Conservation (phyloP, 2,797 vertebrate species). For the Sebastiscus albofasciatus region DNA sequence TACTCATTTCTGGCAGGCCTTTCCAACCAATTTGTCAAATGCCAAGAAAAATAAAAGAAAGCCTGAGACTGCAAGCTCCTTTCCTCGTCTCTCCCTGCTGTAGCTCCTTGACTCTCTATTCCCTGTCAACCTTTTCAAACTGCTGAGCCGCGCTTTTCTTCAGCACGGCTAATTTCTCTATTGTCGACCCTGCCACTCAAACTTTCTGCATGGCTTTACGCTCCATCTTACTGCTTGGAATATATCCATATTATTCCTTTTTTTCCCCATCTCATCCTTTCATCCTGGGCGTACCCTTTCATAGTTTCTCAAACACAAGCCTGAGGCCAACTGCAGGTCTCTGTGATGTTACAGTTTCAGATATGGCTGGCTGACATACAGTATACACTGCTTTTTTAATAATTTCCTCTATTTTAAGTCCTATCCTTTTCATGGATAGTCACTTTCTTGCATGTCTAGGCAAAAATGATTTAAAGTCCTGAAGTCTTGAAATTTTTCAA, state of each 20-base stretch:
- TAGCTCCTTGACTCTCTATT: conserved; percentile 22
- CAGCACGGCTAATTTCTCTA: conserved; percentile 47
- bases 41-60: conserved; percentile 42
- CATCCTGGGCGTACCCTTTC: conserved; percentile 8
- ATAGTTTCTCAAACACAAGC: conserved; percentile 13
- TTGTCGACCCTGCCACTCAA: conserved; percentile 48
- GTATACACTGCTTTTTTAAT: not conserved
- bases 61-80: conserved; percentile 31
- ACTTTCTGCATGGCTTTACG: conserved; percentile 12
- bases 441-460: not conserved
- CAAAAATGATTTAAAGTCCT: not conserved
- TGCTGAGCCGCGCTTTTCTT: conserved; percentile 56
- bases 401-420: not conserved
- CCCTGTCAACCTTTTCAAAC: conserved; percentile 55
- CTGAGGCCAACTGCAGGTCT: conserved; percentile 5
- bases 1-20: conserved; percentile 3
- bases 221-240: conserved; percentile 14
- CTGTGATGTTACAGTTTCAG: not conserved
- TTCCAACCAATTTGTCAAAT: conserved; percentile 47
- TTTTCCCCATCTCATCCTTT: not conserved
- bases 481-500: not conserved
- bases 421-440: not conserved
- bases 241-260: not conserved
- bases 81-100: not conserved
- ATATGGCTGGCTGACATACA: not conserved